These are phyloP conservation scores for Paradisaea rubra DNA, from an alignment of 2,113 vertebrate species.

Conservation along the genomic window DNA sequence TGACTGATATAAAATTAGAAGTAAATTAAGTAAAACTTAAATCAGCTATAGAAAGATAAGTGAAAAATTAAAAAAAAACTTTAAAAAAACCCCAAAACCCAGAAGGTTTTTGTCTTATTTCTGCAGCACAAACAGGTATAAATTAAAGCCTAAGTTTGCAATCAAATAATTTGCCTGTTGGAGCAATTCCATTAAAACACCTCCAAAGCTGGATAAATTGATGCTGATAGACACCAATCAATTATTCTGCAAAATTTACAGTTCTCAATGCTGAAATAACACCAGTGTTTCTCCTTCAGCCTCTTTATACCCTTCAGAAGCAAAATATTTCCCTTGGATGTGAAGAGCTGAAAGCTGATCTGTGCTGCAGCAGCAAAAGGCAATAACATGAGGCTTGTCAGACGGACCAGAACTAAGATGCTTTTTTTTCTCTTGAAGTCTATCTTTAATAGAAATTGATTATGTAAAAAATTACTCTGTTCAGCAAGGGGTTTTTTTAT, in stretches of 20 bases:
- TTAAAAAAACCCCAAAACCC: not conserved
- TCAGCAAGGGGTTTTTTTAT: not conserved
- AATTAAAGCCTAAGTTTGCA: not conserved
- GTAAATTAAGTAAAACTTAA: not conserved
- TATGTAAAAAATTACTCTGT: not conserved
- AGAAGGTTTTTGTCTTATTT: not conserved
- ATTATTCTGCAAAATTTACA: not conserved
- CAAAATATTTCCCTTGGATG: not conserved
- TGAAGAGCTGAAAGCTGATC: not conserved
- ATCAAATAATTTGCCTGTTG: not conserved
- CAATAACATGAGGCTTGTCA: not conserved
- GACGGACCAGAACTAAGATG: not conserved
- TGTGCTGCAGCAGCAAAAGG: not conserved
- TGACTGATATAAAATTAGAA: not conserved
- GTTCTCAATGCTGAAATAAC: not conserved
- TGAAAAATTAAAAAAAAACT: no score
- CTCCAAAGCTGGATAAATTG: not conserved
- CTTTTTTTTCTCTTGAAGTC: not conserved
- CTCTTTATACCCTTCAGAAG: not conserved
- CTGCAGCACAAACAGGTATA: not conserved
- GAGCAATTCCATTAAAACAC: not conserved
- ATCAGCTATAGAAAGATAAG: accelerated
- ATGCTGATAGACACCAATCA: not conserved
- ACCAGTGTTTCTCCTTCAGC: not conserved
- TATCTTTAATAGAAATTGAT: not conserved